Base-by-base conservation (phyloP, 2,888 invertebrate genomes). In the Agrotis ipsilon region DNA sequence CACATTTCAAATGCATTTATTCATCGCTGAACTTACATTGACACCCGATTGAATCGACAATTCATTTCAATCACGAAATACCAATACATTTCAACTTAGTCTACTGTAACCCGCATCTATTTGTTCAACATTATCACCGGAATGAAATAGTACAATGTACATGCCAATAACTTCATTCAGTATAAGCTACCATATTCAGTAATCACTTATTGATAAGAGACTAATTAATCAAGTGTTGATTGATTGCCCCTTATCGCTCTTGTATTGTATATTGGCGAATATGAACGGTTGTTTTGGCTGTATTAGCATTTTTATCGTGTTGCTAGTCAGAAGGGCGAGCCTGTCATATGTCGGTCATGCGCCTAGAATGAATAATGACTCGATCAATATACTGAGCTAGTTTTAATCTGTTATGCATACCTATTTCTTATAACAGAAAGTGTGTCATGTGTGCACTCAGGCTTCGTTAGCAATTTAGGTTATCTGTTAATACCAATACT, bases 211-310 rank as follows among this genome's bases (percentile, higher is more conserved):
- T 85, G 89, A 89, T 89, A 90, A 87, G 80, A 65, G 62, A 68
- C 69, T 84, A 88, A 90, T 90, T 90, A 88, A 88, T 90, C 89
- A 89, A 82, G 77, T 71, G 68, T 78, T 89, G 89, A 91, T 89
- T 83, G 85, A 91, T 89, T 84, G 76, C 76, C 43, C 80, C 76
- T 84, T 86, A 84, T 83, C 86, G 58, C n/a, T 16, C 18, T 13
- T 64, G 64, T 72, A 58, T 61, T 71, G 61, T 58, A 65, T 67
- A 74, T 52, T 66, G 13, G 67, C 46, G 21, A 54, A 45, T 46
- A 19, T 52, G n/a, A 19, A 45, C 21, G 46, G 11, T 19, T 32
- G 58, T 65, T 75, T 65, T 1, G 39, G 59, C 21, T 19, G 27
- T 68, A 73, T 78, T 73, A 52, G 65, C 65, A 74, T 79, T 74